Conservation (phyloP, 2,797 vertebrate species). For the Gambelia wislizenii region DNA sequence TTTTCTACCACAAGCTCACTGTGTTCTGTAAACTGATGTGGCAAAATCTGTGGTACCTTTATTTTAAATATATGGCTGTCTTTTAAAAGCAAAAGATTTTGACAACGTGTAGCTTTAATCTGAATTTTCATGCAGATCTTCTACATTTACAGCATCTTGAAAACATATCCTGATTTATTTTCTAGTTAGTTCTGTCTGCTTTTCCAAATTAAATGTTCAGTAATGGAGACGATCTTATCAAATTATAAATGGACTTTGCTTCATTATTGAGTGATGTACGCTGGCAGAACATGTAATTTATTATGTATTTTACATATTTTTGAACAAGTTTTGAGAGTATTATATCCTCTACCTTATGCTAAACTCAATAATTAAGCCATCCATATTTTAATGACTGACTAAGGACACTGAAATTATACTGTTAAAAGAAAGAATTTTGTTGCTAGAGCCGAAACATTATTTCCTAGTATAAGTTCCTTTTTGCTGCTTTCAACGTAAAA, state of each 20-base stretch:
- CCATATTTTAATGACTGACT: not conserved
- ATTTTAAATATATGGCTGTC: slow-evolving; percentile 10
- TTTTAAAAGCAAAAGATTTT: not conserved
- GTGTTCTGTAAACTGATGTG: slow-evolving; percentile 18
- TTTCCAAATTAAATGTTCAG: slow-evolving; percentile 23
- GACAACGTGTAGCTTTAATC: slow-evolving; percentile 5
- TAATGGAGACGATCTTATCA: not conserved
- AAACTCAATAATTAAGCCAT: not conserved
- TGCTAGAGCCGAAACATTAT: slow-evolving; percentile 7
- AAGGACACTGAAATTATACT: accelerated
- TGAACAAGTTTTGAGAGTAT: slow-evolving; percentile 17
- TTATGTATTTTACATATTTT: not conserved
- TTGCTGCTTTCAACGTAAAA: not conserved
- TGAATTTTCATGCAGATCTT: slow-evolving; percentile 1
- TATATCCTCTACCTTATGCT: not conserved
- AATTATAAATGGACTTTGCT: slow-evolving; percentile 5
- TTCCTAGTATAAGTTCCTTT: not conserved
- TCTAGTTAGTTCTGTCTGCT: not conserved
- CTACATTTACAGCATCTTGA: slow-evolving; percentile 13
- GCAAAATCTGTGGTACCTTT: not conserved
- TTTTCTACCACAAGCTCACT: slow-evolving; percentile 12
- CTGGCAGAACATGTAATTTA: slow-evolving; percentile 27
- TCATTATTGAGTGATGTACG: not conserved
- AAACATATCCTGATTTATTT: slow-evolving; percentile 26
- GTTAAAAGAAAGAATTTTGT: slow-evolving; percentile 6